phyloP scores from a whole-genome alignment of 2,888 invertebrate genomes.

The Tholera decimalis region DNA sequence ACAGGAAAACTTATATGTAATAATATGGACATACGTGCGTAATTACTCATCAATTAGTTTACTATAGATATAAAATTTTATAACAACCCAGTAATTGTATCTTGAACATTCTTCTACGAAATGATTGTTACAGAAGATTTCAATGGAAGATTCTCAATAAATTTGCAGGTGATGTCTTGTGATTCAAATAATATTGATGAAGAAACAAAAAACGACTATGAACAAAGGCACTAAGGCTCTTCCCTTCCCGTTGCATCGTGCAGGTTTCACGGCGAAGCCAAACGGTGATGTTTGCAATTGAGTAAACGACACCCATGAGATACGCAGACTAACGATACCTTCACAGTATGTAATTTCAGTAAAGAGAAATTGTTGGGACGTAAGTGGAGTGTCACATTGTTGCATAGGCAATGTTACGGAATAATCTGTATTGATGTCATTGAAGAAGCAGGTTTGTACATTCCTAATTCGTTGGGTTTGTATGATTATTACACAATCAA shows the following conservation, averaged over 20 bases:
- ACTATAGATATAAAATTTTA: constrained; percentile 9
- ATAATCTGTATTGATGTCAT: constrained; percentile 18
- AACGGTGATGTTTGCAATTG: constrained; percentile 71
- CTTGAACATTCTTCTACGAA: not conserved
- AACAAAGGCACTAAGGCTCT: constrained; percentile 33
- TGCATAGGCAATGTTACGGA: constrained; percentile 8
- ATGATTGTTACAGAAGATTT: not conserved
- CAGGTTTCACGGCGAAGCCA: constrained; percentile 77
- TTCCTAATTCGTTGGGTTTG: not conserved
- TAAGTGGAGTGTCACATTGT: constrained; percentile 39
- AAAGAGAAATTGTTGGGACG: constrained; percentile 47
- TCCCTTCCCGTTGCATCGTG: constrained; percentile 62
- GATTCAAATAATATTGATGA: not conserved
- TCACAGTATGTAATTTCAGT: constrained; percentile 58
- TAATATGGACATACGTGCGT: constrained; percentile 18
- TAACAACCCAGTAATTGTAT: not conserved
- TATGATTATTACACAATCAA: not conserved
- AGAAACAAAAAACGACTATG: not conserved
- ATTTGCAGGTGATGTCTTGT: too few species aligned
- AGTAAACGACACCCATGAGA: constrained; percentile 72
- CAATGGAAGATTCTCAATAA: not conserved
- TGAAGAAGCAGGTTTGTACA: not conserved
- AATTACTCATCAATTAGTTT: constrained; percentile 27
- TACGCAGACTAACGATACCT: constrained; percentile 47
- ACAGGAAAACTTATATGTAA: constrained; percentile 44